Evolutionary conservation across 2,113 vertebrate species (phyloP), one percentile per base, ranked within the genome.

Genomic region (Nothoprocta perdicaria): DNA sequence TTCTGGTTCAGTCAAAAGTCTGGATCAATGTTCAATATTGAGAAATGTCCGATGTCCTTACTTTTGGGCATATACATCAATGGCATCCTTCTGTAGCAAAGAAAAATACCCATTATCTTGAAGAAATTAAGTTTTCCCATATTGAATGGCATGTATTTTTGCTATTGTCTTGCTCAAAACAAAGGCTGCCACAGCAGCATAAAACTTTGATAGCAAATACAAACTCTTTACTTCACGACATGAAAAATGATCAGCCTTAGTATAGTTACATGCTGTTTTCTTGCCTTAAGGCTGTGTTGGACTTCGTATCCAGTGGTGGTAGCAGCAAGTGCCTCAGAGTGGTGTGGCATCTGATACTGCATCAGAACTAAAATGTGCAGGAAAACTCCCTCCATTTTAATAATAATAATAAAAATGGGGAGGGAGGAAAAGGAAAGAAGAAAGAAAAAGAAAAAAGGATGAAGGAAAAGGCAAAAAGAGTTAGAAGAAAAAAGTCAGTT

Each of bases 371-470:
- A 82, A 94, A 86, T 48, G 48, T 86, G 93, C 80, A 80, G 72
- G 84, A 91, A 95, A 89, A 77, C 31, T 80, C 66, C 65, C 48
- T 86, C 27, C 58, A 17, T 83, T 86, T 26, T 48, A 48, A 48
- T 48, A 48, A 21, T 22, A 48, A 21, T 48, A 22, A 48, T 22
- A 48, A 48, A 22, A 48, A 48, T 43, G 16, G 45, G 45, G 46
- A 21, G 18, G 46, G 18, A 46, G 46, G 4, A 48, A 48, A 48
- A 48, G 48, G 15, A 10, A 46, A 21, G 45, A 23, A 48, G 21
- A 23, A 57, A 45, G 31, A 22, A 41, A 53, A n/a, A 5, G 3
- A 3, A 71, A 14, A 41, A 33, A 68, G 9, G 33, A 14, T 48
- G 46, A 26, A 15, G 3, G 53, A 46, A 26, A 31, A 55, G 29